phyloP scores from a whole-genome alignment of 2,113 vertebrate genomes.

The Lasiurus cinereus region DNA sequence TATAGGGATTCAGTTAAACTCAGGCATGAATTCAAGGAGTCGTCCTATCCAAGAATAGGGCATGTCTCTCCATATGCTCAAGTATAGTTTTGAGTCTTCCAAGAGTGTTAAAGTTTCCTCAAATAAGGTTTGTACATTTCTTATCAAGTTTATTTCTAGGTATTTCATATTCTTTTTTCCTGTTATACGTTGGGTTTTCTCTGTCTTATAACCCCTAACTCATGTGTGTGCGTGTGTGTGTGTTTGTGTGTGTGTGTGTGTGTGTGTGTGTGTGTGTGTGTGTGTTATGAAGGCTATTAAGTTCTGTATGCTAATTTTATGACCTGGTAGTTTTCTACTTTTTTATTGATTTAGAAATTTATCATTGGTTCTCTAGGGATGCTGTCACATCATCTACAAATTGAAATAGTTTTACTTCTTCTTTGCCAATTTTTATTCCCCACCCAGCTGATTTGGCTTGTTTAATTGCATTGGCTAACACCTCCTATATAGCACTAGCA shows the following conservation, averaged over 20 bases:
- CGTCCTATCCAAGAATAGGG: not conserved
- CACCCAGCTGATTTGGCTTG: not conserved
- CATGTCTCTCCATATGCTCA: not conserved
- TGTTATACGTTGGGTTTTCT: not conserved
- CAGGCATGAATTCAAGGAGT: not conserved
- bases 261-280: not conserved
- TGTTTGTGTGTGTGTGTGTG: not conserved
- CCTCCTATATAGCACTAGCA: too few species aligned
- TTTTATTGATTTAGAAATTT: conserved; percentile 6
- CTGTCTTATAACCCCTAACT: not conserved
- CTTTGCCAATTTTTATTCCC: not conserved
- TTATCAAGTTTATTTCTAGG: not conserved
- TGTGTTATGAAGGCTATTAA: not conserved
- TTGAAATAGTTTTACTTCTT: not conserved
- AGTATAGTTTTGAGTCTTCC: not conserved
- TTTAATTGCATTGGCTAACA: not conserved
- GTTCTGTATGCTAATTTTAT: not conserved
- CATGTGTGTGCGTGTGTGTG: not conserved
- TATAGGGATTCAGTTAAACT: not conserved
- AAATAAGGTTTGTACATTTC: not conserved
- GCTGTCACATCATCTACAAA: not conserved
- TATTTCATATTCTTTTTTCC: not conserved
- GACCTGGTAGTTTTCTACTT: not conserved
- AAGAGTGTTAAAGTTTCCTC: not conserved
- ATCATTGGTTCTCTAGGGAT: not conserved